Base-by-base conservation (phyloP, 2,888 invertebrate species). In the Rhagonycha lutea region DNA sequence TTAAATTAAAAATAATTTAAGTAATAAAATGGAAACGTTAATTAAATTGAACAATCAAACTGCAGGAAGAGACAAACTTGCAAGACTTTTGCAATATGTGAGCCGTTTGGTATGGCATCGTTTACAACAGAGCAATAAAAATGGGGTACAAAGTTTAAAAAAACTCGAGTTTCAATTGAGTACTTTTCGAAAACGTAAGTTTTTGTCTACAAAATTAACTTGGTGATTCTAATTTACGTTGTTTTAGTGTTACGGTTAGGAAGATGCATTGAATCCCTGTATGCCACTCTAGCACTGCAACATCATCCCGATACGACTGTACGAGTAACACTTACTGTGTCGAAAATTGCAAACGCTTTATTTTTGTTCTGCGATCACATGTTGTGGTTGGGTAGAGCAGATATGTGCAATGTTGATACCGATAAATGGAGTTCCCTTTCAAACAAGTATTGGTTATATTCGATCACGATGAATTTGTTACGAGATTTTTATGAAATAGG, bases 301-400 rank as follows among this genome's bases (percentile, higher is more conserved):
- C 92, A 94, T 79, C 91, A 96, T 85, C 92, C 93, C 28, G 94
- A 97, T 84, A 85, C 92, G 14, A 89, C 92, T 4, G 87, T 96
- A 18, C 91, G 94, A 80, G 86, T 93, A 10, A 93, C 94, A 28
- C 86, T 96, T 47, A 95, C 95, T 0, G 84, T 96, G 70, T 94
- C 96, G 78, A 95, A 95, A 89, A 89, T 97, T 70, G 91, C 94
- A 26, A 93, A 94, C 85, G 92, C 95, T 0, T 85, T 96, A 26
- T 98, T 93, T 84, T 89, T 98, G 3, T 89, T 96, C 68, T 92
- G 95, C 12, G 98, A 98, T 86, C 96, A 98, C 84, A 90, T 97
- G 32, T 91, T 97, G 32, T 97, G 97, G 95, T 88, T 96, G 3
- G 93, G 94, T 4, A 91, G 93, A 82, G 92, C 93, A 61, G 95